phyloP scores from a whole-genome alignment of 64 coral and sea anemone species.

The Platygyra sinensis region DNA sequence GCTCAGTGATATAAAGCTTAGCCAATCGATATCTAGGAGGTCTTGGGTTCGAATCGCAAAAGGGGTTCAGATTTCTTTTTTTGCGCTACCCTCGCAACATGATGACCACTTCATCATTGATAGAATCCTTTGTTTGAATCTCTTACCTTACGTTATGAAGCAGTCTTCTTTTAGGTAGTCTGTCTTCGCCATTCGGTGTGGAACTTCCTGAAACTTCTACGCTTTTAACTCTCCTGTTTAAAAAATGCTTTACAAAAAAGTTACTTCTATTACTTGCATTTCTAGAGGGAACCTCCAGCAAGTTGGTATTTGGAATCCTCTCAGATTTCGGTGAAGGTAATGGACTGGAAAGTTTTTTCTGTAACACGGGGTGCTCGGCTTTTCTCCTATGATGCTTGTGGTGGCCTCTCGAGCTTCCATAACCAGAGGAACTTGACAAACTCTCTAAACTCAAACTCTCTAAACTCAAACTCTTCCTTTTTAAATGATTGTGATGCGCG shows the following conservation, averaged over 20 bases:
- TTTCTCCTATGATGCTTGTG: background rate
- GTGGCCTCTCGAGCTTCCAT: background rate
- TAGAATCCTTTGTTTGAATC: background rate
- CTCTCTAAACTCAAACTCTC: too few species aligned
- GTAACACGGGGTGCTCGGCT: background rate
- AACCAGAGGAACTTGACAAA: background rate
- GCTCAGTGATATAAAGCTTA: too few species aligned
- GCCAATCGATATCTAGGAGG: too few species aligned
- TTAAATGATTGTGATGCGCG: background rate
- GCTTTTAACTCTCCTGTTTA: constrained; percentile 1
- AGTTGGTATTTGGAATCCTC: background rate
- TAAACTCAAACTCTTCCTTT: constrained; percentile 20
- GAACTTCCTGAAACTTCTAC: background rate
- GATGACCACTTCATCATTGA: too few species aligned
- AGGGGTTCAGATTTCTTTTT: too few species aligned
- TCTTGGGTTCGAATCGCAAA: too few species aligned
- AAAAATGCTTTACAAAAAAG: background rate
- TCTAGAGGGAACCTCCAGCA: background rate
- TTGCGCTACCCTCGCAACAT: too few species aligned
- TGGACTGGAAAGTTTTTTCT: background rate
- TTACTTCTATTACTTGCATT: background rate
- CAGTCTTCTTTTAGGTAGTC: background rate
- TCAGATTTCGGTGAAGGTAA: background rate
- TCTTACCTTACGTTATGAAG: background rate
- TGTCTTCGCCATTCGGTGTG: background rate